phyloP scores from a whole-genome alignment of 2,797 vertebrate species.

The Chelidonichthys spinosus region DNA sequence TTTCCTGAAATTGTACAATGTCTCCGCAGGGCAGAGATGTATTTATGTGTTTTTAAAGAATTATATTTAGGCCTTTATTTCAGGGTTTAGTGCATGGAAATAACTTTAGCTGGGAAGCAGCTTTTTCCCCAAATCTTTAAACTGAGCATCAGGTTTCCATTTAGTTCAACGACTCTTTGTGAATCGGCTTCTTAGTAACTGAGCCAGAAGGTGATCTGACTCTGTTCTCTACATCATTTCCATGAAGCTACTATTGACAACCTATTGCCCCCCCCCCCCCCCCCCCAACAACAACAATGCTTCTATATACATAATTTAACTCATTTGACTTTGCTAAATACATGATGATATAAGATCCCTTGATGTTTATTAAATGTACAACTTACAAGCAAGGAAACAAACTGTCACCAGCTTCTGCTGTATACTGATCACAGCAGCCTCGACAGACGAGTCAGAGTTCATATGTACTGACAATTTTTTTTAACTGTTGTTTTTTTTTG shows the following conservation, averaged over 20 bases:
- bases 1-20: neutral
- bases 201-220: too few relatives aligned
- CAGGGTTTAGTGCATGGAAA: too few relatives aligned
- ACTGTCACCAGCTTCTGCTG: conserved; percentile 1
- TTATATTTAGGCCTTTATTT: too few relatives aligned
- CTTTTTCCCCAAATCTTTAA: too few relatives aligned
- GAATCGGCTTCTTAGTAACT: too few relatives aligned
- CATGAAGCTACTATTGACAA: too few relatives aligned
- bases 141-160: too few relatives aligned
- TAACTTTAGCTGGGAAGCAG: too few relatives aligned
- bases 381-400: neutral
- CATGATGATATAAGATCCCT: neutral
- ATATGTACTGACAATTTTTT: neutral
- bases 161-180: too few relatives aligned
- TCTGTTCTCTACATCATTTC: too few relatives aligned
- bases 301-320: neutral
- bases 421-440: neutral
- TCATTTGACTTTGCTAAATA: neutral
- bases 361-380: neutral
- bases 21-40: neutral
- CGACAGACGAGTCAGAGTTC: neutral
- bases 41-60: neutral
- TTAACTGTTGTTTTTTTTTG: neutral
- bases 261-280: too few relatives aligned
- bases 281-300: too few relatives aligned